These are phyloP conservation scores for Myotis yumanensis DNA, from an alignment of 2,113 vertebrate species.

Conservation along the genomic window DNA sequence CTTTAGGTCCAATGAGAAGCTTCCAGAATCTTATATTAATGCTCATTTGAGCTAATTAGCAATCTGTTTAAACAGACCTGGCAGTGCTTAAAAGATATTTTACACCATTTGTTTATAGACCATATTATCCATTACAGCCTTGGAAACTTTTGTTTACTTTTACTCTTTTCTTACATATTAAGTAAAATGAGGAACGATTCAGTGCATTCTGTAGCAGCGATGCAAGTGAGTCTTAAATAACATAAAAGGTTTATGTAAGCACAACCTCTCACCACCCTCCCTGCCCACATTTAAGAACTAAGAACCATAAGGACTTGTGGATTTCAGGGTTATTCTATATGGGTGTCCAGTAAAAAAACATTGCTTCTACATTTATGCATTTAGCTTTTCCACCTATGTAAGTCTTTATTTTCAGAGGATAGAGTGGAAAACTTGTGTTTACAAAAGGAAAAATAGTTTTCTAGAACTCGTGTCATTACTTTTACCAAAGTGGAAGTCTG, in stretches of 20 bases:
- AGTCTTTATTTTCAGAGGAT: constrained; percentile 57
- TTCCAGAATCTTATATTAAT: background rate
- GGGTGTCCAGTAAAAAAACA: background rate
- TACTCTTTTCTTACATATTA: background rate
- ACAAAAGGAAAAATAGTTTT: constrained; percentile 46
- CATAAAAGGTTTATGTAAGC: background rate
- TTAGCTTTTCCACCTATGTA: constrained; percentile 65
- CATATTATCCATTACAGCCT: background rate
- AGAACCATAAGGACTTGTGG: fast-evolving
- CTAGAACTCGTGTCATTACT: constrained; percentile 35
- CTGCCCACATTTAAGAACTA: background rate
- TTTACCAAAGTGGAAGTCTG: constrained; percentile 62
- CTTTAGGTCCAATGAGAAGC: background rate
- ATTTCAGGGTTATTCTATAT: background rate
- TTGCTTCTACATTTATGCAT: background rate
- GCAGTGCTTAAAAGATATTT: background rate
- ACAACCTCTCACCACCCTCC: background rate
- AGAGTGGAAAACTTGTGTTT: constrained; percentile 63
- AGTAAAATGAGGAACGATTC: background rate
- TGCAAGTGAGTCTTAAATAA: background rate
- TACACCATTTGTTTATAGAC: background rate
- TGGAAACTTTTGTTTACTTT: background rate
- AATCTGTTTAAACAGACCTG: background rate
- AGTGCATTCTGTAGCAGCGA: too few species aligned
- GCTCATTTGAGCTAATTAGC: background rate